phyloP scores from a whole-genome alignment of 2,113 vertebrate genomes.

The Eulemur rufifrons region DNA sequence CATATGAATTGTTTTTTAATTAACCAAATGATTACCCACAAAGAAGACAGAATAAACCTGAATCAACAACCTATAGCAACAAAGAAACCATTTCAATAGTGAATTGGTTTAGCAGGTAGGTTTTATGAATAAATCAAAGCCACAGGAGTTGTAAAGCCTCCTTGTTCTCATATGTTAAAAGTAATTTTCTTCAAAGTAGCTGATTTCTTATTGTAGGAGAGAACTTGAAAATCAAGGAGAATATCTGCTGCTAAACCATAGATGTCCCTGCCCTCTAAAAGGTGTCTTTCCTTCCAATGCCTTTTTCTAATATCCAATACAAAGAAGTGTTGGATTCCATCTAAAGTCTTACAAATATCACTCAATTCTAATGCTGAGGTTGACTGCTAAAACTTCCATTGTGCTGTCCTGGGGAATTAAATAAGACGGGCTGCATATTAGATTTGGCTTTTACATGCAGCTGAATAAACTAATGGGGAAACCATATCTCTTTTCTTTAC shows the following conservation, averaged over 20 bases:
- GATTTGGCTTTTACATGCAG: background rate
- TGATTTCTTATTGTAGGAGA: background rate
- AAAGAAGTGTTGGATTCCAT: background rate
- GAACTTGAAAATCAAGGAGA: background rate
- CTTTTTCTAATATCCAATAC: background rate
- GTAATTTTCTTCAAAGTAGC: background rate
- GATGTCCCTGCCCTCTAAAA: background rate
- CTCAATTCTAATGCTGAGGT: background rate
- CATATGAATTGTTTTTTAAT: background rate
- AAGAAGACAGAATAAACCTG: background rate
- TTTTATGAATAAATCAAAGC: background rate
- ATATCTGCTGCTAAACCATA: background rate
- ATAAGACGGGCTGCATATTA: background rate
- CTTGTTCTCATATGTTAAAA: background rate
- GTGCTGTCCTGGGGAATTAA: background rate
- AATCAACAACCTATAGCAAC: background rate
- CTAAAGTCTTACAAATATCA: background rate
- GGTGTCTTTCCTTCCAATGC: background rate
- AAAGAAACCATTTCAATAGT: background rate
- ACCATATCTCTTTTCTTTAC: background rate
- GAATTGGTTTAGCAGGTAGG: background rate
- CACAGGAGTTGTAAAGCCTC: background rate
- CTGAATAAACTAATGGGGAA: background rate
- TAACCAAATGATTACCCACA: background rate
- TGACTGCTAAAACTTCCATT: background rate